Conservation (phyloP, 2,888 invertebrate species). For the Clostera curtula region DNA sequence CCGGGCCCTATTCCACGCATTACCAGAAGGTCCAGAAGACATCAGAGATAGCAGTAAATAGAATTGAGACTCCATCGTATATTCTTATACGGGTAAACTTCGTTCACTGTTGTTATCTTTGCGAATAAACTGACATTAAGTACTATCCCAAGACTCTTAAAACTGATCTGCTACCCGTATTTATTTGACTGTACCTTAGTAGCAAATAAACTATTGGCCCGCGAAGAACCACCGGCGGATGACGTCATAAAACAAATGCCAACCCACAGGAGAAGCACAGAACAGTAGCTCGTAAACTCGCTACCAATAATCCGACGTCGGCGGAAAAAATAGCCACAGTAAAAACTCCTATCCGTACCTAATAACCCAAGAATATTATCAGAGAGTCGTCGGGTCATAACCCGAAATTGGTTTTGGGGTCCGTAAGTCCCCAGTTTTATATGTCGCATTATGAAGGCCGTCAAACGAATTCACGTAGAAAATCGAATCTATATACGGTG, state of each 20-base stretch:
- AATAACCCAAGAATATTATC: slow-evolving; percentile 76
- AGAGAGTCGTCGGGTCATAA: slow-evolving; percentile 76
- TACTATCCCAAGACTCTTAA: too few relatives aligned
- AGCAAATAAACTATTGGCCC: slow-evolving; percentile 29
- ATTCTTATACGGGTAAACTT: too few relatives aligned
- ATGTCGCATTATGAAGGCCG: slow-evolving; percentile 76
- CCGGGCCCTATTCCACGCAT: too few relatives aligned
- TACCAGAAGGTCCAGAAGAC: too few relatives aligned
- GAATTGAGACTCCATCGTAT: too few relatives aligned
- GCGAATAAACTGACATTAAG: too few relatives aligned
- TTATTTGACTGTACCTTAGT: too few relatives aligned
- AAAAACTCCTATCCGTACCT: slow-evolving; percentile 75
- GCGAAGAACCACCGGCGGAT: slow-evolving; percentile 29
- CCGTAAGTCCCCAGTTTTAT: slow-evolving; percentile 76
- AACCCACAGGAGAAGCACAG: slow-evolving; percentile 38
- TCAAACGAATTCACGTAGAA: slow-evolving; percentile 77
- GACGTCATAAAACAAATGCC: slow-evolving; percentile 62
- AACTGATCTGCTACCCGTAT: too few relatives aligned
- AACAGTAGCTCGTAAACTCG: slow-evolving; percentile 58
- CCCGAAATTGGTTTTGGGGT: slow-evolving; percentile 76
- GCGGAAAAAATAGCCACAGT: slow-evolving; percentile 74
- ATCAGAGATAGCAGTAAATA: too few relatives aligned
- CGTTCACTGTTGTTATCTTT: too few relatives aligned
- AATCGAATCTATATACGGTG: slow-evolving; percentile 77
- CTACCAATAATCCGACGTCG: slow-evolving; percentile 68